Base-by-base conservation (phyloP, 2,888 invertebrate genomes). In the Uropetala carovei region DNA sequence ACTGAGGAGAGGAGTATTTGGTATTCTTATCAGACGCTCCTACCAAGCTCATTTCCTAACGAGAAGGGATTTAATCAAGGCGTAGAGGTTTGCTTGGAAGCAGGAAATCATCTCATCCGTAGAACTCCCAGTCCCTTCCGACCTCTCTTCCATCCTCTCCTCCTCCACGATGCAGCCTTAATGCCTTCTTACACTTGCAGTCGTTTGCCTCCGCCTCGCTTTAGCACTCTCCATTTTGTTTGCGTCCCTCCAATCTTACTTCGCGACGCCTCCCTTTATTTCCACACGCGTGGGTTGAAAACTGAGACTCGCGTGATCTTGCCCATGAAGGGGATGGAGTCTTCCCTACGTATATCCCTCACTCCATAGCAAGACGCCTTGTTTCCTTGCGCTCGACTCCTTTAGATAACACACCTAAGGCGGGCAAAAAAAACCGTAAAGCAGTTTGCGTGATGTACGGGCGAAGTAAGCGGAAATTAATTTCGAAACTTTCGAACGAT, bases 31-130 rank as follows among this genome's bases (percentile, higher is more conserved):
- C 83, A 57, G n/a, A 43, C 57, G 57, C n/a, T 57, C 83, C 83
- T 27, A 83, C 22, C 83, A 43, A n/a, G 43, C 83, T 57, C 22
- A 83, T 83, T 83, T 83, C 57, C 83, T 83, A 83, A 83, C 83
- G 83, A 83, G 83, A 83, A 43, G n/a, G 83, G 83, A 83, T 83
- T 83, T 83, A 83, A 83, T 83, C 83, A 83, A 83, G 83, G 83
- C 10, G 83, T 83, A 56, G 43, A 10, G 56, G 4, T 30, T 18
- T 11, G 11, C n/a, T 11, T n/a, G 75, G 75, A 9, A 18, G 75
- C 75, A 18, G 43, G 5, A 27, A 0, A 82, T 30, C 18, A 13
- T 13, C 10, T 43, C 10, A 7, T 7, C 14, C 18, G 81, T 27
- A 81, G 83, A n/a, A 75, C 43, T 43, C 43, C 43, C 43, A 43